Percentiles rank a stretch among this genome's conserved stretches.
These are phyloP conservation scores for Lymantria monacha DNA, from an alignment of 2,888 invertebrate species.

Conservation along the genomic window DNA sequence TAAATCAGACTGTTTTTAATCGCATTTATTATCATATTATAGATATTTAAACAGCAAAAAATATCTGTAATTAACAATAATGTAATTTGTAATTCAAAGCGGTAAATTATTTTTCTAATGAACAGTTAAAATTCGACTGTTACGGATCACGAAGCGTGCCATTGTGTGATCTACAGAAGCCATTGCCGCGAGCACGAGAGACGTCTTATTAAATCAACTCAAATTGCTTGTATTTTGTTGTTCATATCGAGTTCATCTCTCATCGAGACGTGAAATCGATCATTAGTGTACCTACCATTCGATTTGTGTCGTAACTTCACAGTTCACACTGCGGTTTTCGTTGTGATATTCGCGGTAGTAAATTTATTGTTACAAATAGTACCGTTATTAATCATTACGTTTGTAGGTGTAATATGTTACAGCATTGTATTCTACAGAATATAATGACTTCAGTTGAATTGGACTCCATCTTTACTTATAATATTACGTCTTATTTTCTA, in stretches of 20 bases:
- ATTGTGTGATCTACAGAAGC: slow-evolving; percentile 48
- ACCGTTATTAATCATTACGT: slow-evolving; percentile 35
- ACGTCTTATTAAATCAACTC: slow-evolving; percentile 47
- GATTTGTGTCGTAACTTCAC: slow-evolving; percentile 55
- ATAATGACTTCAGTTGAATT: background rate
- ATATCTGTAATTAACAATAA: too few relatives aligned
- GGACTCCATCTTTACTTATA: too few relatives aligned
- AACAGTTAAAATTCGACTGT: slow-evolving; percentile 44
- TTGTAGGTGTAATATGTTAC: slow-evolving; percentile 12
- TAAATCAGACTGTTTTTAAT: too few relatives aligned
- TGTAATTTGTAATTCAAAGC: slow-evolving; percentile 10
- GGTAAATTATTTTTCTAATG: slow-evolving; percentile 37
- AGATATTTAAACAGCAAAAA: too few relatives aligned
- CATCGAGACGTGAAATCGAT: slow-evolving; percentile 57
- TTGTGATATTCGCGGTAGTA: slow-evolving; percentile 47
- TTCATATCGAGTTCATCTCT: slow-evolving; percentile 44
- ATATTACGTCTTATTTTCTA: too few relatives aligned
- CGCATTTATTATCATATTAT: too few relatives aligned
- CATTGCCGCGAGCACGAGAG: slow-evolving; percentile 40
- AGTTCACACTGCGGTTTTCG: slow-evolving; percentile 48
- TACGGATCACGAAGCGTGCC: slow-evolving; percentile 46
- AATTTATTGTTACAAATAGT: slow-evolving; percentile 55
- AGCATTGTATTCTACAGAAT: background rate
- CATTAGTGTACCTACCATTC: slow-evolving; percentile 44
- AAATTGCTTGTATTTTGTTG: slow-evolving; percentile 35